Percentiles rank a stretch among this genome's conserved stretches.
Evolutionary conservation across 2,888 invertebrate genomes (phyloP).

Genomic region (Gymnosoma rotundatum): DNA sequence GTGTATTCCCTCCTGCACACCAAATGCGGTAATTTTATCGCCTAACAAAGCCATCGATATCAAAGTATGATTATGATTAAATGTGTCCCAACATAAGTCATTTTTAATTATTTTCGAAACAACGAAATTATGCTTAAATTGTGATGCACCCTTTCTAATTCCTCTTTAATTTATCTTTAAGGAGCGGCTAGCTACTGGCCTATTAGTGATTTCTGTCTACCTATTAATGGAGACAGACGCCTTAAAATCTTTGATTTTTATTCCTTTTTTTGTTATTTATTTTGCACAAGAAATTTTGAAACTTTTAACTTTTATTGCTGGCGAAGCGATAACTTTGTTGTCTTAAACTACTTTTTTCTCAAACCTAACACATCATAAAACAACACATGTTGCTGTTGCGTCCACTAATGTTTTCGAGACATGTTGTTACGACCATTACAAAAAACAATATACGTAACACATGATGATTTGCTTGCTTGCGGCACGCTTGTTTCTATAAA

Average conservation of each 20-base stretch:
- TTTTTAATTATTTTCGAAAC: no score
- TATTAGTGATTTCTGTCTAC: not conserved
- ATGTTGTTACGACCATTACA: no score
- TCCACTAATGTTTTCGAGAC: not conserved
- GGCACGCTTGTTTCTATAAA: slow-evolving; percentile 52
- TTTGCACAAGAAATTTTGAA: not conserved
- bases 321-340: not conserved
- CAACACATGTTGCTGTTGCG: slow-evolving; percentile 44
- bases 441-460: not conserved
- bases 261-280: slow-evolving; percentile 10
- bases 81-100: no score
- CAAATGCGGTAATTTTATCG: no score
- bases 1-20: no score
- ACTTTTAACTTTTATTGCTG: not conserved
- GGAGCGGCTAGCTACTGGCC: not conserved
- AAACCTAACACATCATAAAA: slow-evolving; percentile 8
- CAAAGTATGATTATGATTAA: no score
- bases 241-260: slow-evolving; percentile 37
- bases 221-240: slow-evolving; percentile 41
- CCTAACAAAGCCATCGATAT: no score
- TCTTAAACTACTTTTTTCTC: slow-evolving; percentile 4
- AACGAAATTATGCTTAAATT: no score
- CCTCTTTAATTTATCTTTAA: slow-evolving; percentile 10
- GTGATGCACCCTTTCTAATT: not conserved
- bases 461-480: slow-evolving; percentile 29